These are phyloP conservation scores for Aplysia californica DNA, from an alignment of 1,140 invertebrate species.

Conservation along the genomic window DNA sequence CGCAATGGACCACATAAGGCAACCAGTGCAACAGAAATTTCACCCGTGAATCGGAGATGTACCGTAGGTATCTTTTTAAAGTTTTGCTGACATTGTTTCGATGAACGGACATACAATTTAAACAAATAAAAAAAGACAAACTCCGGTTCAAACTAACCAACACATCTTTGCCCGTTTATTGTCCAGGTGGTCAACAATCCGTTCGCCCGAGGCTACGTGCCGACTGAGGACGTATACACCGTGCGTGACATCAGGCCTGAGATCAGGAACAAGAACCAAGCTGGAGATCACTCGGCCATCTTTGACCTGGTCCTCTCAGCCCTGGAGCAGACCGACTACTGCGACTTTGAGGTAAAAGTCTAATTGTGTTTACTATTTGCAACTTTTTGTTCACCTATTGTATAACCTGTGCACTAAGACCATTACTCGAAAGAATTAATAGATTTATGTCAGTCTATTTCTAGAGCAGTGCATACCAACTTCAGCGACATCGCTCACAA, in stretches of 20 bases:
- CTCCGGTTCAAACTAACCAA: background rate
- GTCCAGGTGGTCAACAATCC: conserved; percentile 27
- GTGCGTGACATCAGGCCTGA: conserved; percentile 18
- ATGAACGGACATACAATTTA: background rate
- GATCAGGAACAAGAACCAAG: background rate
- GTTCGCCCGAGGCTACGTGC: conserved; percentile 26
- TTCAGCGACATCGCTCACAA: too few species aligned
- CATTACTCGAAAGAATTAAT: background rate
- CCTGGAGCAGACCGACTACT: conserved; percentile 27
- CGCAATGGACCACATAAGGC: background rate
- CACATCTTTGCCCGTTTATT: background rate
- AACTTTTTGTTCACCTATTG: background rate
- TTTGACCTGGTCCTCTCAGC: conserved; percentile 25
- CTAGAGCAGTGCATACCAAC: background rate
- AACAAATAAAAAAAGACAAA: background rate
- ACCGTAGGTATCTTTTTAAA: background rate
- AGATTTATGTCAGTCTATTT: background rate
- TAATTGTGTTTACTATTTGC: too few species aligned
- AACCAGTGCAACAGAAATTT: background rate
- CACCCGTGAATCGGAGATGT: background rate
- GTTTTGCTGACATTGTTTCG: background rate
- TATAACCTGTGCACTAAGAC: background rate
- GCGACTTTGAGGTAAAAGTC: conserved; percentile 33
- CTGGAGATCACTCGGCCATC: conserved; percentile 30
- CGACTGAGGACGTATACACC: conserved; percentile 17